Base-by-base conservation (phyloP, 1,140 invertebrate species). In the Holcopasites calliopsidis region DNA sequence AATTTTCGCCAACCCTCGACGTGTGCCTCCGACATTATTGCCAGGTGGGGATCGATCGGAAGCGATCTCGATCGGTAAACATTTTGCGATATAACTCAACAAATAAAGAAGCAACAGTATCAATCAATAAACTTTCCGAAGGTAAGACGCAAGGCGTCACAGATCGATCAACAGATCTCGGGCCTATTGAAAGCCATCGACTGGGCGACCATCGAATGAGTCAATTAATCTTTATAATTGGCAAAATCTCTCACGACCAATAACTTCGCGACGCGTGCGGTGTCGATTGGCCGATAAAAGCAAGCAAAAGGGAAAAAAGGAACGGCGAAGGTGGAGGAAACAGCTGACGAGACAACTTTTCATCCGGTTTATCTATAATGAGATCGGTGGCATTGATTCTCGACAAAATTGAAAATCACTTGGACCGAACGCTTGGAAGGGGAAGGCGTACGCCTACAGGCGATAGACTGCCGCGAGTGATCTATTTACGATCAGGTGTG, bases 401-500 rank as follows among this genome's bases (percentile, higher is more conserved):
- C 52, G 26, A 23, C 57, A 62, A 81, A 77, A 61, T 74, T 64
- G 66, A 70, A 82, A 82, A 82, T 65, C 40, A 57, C 62, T 77
- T 68, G 35, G 57, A 21, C 28, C 23, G 35, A 44, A 31, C 47
- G 26, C 10, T 40, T 44, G 57, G 33, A 13, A n/a, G 44, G 42
- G 62, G 28, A n/a, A 28, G 47, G 35, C n/a, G n/a, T 11, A 49
- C 74, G 49, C 60, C 58, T 50, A 71, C 76, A 33, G 21, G 42
- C n/a, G 40, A 26, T 18, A 40, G 49, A 54, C 74, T 38, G 75
- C 42, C 62, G 47, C 35, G 42, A 79, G 71, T 72, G 80, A 83
- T 83, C 55, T 69, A 79, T 83, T 83, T 79, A 54, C 76, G 80
- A 76, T 83, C 71, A 68, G 55, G 72, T 76, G 72, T 76, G 80